Conservation (phyloP, 1,140 invertebrate species). For the Drosophila orosa region DNA sequence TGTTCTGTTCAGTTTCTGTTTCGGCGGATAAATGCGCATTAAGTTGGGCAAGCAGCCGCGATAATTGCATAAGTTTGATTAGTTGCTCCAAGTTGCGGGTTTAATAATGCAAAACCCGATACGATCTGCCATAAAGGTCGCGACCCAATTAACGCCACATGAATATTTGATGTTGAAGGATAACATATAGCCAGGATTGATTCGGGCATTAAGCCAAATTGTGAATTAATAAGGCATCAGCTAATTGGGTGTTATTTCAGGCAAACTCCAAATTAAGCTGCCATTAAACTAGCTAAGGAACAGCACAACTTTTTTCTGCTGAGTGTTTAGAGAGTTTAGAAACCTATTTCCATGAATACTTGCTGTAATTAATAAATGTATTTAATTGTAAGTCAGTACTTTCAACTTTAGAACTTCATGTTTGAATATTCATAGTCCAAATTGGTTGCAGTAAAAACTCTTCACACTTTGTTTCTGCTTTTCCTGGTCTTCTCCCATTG, state of each 20-base stretch:
- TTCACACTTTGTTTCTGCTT: not conserved
- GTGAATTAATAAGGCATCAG: slow-evolving; percentile 32
- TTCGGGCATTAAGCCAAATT: slow-evolving; percentile 5
- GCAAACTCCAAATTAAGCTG: too few relatives aligned
- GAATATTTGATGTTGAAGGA: slow-evolving; percentile 27
- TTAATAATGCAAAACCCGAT: slow-evolving; percentile 53
- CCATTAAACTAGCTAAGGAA: too few relatives aligned
- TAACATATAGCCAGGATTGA: slow-evolving; percentile 6
- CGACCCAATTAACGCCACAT: slow-evolving; percentile 38
- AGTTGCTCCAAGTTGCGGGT: slow-evolving; percentile 53
- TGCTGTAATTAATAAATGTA: too few relatives aligned
- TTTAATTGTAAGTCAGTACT: not conserved
- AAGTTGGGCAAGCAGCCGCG: slow-evolving; percentile 58
- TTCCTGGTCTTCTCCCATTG: not conserved
- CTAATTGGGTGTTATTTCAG: slow-evolving; percentile 2
- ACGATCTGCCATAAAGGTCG: slow-evolving; percentile 3
- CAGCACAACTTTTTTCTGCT: too few relatives aligned
- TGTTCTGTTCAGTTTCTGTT: not conserved
- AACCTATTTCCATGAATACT: not conserved
- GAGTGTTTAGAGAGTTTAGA: not conserved
- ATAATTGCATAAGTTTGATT: slow-evolving; percentile 78
- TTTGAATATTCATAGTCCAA: slow-evolving; percentile 5
- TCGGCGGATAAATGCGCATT: slow-evolving; percentile 47
- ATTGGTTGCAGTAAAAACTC: slow-evolving; percentile 5
- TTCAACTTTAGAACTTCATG: not conserved